Percentiles rank a stretch among this genome's conserved stretches.
These are phyloP conservation scores for Halichoeres trimaculatus DNA, from an alignment of 2,113 vertebrate species.

Conservation along the genomic window DNA sequence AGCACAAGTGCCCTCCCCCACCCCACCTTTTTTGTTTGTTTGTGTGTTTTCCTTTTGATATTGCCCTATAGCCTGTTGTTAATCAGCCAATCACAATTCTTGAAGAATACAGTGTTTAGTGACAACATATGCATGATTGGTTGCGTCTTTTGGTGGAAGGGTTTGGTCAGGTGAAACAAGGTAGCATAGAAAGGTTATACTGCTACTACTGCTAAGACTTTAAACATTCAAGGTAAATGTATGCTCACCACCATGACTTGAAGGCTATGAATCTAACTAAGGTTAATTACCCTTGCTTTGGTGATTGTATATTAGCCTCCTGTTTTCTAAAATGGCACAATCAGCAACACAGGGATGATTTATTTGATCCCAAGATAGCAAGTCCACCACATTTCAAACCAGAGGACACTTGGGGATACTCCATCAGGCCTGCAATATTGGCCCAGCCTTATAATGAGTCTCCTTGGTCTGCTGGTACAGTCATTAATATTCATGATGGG, in stretches of 20 bases:
- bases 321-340: neutral
- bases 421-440: conserved; percentile 24
- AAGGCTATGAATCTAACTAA: neutral
- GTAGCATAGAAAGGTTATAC: no score
- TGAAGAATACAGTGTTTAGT: no score
- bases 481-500: conserved; percentile 52
- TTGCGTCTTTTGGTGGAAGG: no score
- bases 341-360: conserved; percentile 1
- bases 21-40: no score
- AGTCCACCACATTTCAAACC: conserved; percentile 16
- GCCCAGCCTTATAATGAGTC: conserved; percentile 40
- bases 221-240: neutral
- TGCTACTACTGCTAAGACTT: no score
- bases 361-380: conserved; percentile 15
- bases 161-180: no score
- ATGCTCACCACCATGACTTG: neutral
- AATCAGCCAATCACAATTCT: no score
- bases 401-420: conserved; percentile 5
- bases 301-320: neutral
- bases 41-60: no score
- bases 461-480: conserved; percentile 26
- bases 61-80: no score
- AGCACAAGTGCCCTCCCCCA: no score
- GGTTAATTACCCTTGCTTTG: neutral
- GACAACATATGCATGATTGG: no score